Percentiles rank a stretch among this genome's conserved stretches.
These are phyloP conservation scores for Heliconius cydno DNA, from an alignment of 2,888 invertebrate species.

Conservation along the genomic window DNA sequence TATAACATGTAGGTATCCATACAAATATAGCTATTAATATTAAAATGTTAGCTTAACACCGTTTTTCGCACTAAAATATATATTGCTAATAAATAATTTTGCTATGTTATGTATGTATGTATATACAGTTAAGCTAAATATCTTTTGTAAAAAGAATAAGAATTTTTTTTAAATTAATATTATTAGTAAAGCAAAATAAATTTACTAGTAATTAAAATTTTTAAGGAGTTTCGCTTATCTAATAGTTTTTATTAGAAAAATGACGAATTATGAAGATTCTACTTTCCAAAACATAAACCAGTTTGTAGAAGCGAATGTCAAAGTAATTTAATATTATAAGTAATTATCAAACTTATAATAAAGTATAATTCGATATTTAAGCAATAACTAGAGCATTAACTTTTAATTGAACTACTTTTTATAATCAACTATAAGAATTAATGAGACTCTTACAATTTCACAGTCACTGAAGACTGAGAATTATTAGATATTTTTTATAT, in stretches of 20 bases:
- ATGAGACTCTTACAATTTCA: conserved; percentile 18
- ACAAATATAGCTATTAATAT: not conserved
- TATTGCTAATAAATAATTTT: not conserved
- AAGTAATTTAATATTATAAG: not conserved
- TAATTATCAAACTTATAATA: conserved; percentile 18
- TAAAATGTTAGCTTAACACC: too few species aligned
- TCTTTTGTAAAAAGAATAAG: not conserved
- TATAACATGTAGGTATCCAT: not conserved
- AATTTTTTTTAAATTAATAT: too few species aligned
- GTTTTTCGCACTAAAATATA: too few species aligned
- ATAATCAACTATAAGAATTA: conserved; percentile 15
- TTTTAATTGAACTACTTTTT: conserved; percentile 36
- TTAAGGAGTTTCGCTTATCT: not conserved
- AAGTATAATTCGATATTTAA: conserved; percentile 6
- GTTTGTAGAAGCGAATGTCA: not conserved
- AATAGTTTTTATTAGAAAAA: not conserved
- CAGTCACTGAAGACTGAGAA: not conserved
- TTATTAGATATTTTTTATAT: not conserved
- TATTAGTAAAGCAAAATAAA: not conserved
- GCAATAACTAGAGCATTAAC: conserved; percentile 41
- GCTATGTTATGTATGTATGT: too few species aligned
- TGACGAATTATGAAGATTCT: not conserved
- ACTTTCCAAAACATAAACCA: not conserved
- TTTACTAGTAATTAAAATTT: not conserved
- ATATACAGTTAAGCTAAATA: not conserved